Evolutionary conservation across 2,888 invertebrate species (phyloP).

Genomic region (Amiota mariae): DNA sequence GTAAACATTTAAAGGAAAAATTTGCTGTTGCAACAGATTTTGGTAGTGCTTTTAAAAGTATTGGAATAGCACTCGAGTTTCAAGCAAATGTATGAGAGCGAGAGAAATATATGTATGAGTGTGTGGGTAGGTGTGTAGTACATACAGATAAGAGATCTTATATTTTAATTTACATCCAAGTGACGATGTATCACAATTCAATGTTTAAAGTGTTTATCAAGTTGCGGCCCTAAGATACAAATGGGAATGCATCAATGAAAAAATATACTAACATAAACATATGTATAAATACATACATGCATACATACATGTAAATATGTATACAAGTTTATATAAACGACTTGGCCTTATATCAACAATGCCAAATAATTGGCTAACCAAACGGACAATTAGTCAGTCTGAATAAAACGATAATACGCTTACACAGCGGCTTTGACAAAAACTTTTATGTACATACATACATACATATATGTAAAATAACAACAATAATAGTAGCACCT

Average conservation of each 20-base stretch:
- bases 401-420: background rate
- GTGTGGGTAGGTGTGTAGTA: background rate
- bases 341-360: conserved; percentile 34
- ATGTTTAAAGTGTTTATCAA: conserved; percentile 68
- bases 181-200: conserved; percentile 68
- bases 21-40: conserved; percentile 40
- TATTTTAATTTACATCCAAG: conserved; percentile 68
- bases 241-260: background rate
- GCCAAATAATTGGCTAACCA: conserved; percentile 48
- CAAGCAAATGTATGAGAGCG: background rate
- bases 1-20: conserved; percentile 4
- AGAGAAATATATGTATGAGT: background rate
- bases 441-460: conserved; percentile 48
- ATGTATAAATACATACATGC: conserved; percentile 41
- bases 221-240: conserved; percentile 55
- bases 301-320: background rate
- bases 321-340: conserved; percentile 22
- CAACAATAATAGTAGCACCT: conserved; percentile 68
- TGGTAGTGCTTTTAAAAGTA: conserved; percentile 51
- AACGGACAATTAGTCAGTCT: conserved; percentile 64
- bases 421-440: conserved; percentile 43
- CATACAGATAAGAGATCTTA: conserved; percentile 15
- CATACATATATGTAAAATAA: conserved; percentile 38
- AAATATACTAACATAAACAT: no score
- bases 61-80: conserved; percentile 16